Base-by-base conservation (phyloP, 2,888 invertebrate species). In the Choreutis nemorana region DNA sequence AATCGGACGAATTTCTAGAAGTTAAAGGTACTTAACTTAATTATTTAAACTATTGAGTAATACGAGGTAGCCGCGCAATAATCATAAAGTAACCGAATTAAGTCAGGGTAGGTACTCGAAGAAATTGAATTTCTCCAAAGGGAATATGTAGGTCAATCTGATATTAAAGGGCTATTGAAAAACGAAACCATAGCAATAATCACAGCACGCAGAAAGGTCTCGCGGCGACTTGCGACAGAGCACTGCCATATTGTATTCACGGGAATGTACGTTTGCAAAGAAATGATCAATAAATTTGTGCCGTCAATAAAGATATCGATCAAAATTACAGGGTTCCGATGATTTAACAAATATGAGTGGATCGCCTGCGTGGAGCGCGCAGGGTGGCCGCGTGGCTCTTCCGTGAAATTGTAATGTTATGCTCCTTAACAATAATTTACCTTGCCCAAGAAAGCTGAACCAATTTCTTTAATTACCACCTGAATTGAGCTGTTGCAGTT, bases 251-350 rank as follows among this genome's bases (percentile, higher is more conserved):
- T 71, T 70, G 67, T 64, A 60, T 61, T 62, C 62, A 57, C 63
- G 47, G 50, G 56, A 56, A 64, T 56, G 53, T 58, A 55, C 59
- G 63, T 70, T 71, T 72, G 70, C 58, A 64, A 71, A 68, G 67
- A 72, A 75, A 73, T 72, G 62, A 61, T 68, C 73, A 72, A 77
- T 77, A 78, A 78, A 75, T 75, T 71, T 67, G 61, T 58, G 55
- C 66, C 56, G 61, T 66, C 72, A 70, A 70, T 77, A 73, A 78
- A 77, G 78, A 78, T 78, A 77, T 75, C 68, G 75, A 78, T 78
- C 78, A 77, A 78, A 78, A 78, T 78, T 78, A 77, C 61, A 75
- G 77, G 75, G 72, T 66, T 63, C 60, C 53, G 72, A 71, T 75
- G 75, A 68, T 77, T 75, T 77, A 73, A 75, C 75, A 77, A 77